phyloP scores from a whole-genome alignment of 2,797 vertebrate genomes.

The Malacoctenus gilli region DNA sequence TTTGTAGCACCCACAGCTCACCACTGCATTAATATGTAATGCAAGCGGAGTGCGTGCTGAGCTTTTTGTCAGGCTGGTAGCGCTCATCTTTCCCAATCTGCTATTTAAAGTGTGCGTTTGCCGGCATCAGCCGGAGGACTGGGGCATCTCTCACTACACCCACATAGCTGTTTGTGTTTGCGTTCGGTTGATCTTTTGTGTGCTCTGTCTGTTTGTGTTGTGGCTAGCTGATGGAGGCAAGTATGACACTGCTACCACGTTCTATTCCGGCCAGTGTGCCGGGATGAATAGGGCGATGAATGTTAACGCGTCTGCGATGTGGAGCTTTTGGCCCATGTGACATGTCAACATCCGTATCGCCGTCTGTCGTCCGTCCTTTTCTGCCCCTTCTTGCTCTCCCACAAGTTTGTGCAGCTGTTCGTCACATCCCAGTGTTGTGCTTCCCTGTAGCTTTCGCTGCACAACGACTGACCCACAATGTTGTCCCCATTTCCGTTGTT shows the following conservation, averaged over 20 bases:
- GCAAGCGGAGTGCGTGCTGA: constrained; percentile 1
- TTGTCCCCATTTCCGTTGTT: constrained; percentile 14
- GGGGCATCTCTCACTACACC: constrained; percentile 24
- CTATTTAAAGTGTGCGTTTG: constrained; percentile 26
- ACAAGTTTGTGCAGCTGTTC: too few relatives aligned
- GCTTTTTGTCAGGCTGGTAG: constrained; percentile 13
- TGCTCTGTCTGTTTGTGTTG: constrained; percentile 70
- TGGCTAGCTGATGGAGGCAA: constrained; percentile 82
- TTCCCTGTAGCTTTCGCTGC: constrained; percentile 14
- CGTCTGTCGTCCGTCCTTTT: constrained; percentile 6
- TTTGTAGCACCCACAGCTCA: not conserved
- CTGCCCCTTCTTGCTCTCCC: constrained; percentile 3
- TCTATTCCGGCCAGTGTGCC: constrained; percentile 22
- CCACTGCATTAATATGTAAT: constrained; percentile 5
- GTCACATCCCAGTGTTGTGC: constrained; percentile 1
- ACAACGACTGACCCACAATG: constrained; percentile 4
- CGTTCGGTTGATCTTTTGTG: constrained; percentile 58
- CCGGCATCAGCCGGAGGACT: constrained; percentile 28
- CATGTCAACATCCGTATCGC: constrained; percentile 37
- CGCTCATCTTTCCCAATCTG: constrained; percentile 18
- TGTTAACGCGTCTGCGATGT: constrained; percentile 39
- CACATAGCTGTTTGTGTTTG: constrained; percentile 52
- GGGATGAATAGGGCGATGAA: constrained; percentile 26
- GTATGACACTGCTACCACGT: constrained; percentile 57
- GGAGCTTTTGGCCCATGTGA: constrained; percentile 23